Conservation (phyloP, 2,113 vertebrate genomes). For the Rhinoderma darwinii region DNA sequence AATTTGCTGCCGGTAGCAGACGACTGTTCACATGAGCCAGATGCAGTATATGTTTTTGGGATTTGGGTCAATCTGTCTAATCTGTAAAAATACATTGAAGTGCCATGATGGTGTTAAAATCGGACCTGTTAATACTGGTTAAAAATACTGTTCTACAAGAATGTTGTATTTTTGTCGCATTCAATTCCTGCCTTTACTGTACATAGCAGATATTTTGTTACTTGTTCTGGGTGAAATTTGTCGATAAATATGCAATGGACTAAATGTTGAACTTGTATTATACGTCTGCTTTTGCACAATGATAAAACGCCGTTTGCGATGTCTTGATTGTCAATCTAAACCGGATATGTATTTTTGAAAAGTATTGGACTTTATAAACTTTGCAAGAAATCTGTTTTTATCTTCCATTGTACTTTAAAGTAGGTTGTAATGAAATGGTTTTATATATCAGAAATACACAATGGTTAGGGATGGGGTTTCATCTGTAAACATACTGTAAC, state of each 20-base stretch:
- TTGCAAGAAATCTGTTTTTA: slow-evolving; percentile 11
- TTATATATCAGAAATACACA: neutral
- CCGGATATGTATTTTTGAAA: slow-evolving; percentile 25
- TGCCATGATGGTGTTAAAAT: neutral
- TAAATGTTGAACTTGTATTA: slow-evolving; percentile 63
- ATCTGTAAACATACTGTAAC: neutral
- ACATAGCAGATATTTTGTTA: slow-evolving; percentile 75
- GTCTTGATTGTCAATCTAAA: slow-evolving; percentile 67
- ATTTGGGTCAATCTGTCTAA: neutral
- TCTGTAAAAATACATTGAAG: neutral
- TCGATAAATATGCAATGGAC: slow-evolving; percentile 75
- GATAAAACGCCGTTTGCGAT: slow-evolving; percentile 69
- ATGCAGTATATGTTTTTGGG: neutral
- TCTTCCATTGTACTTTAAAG: neutral
- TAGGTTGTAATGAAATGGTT: neutral
- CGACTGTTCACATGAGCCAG: neutral
- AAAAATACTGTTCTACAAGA: neutral
- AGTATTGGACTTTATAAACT: neutral
- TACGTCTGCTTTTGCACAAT: slow-evolving; percentile 79
- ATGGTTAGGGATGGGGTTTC: neutral
- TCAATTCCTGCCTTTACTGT: slow-evolving; percentile 72
- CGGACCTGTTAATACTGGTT: neutral
- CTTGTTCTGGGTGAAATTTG: slow-evolving; percentile 74
- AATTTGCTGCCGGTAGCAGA: neutral
- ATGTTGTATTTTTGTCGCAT: neutral